Evolutionary conservation across 2,888 invertebrate species (phyloP).

Genomic region (Athalia circularis): DNA sequence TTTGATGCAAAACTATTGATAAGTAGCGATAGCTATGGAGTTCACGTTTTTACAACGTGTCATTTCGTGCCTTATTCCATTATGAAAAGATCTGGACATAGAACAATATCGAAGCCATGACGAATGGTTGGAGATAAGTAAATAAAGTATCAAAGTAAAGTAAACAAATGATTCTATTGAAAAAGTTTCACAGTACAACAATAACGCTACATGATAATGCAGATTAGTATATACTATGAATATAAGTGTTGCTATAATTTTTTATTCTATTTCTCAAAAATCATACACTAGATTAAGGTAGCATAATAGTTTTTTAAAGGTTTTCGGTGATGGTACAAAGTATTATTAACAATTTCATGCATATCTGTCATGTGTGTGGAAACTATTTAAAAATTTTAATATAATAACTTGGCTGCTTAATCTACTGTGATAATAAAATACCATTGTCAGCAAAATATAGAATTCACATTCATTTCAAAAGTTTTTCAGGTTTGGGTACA

Average conservation of each 20-base stretch:
- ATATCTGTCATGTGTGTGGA: neutral
- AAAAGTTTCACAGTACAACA: too few relatives aligned
- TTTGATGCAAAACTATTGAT: neutral
- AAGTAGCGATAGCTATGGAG: neutral
- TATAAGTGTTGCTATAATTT: neutral
- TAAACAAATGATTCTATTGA: too few relatives aligned
- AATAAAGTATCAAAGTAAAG: too few relatives aligned
- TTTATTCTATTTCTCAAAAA: neutral
- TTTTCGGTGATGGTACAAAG: conserved; percentile 16
- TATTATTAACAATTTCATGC: neutral
- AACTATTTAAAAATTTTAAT: neutral
- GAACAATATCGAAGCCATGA: conserved; percentile 1
- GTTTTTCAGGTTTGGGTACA: too few relatives aligned
- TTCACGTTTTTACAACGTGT: conserved; percentile 9
- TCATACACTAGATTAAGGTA: neutral
- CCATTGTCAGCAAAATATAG: too few relatives aligned
- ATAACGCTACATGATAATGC: too few relatives aligned
- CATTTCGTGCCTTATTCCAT: conserved; percentile 26
- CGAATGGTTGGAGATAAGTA: too few relatives aligned
- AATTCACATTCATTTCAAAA: too few relatives aligned
- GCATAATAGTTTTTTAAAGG: neutral
- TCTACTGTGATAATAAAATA: too few relatives aligned
- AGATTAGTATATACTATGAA: too few relatives aligned
- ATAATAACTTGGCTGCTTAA: too few relatives aligned
- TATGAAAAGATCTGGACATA: neutral